A percentile compares a stretch with the other conserved stretches of the same genome.
phyloP scores from a whole-genome alignment of 2,888 invertebrate genomes.

The Agrochola macilenta region DNA sequence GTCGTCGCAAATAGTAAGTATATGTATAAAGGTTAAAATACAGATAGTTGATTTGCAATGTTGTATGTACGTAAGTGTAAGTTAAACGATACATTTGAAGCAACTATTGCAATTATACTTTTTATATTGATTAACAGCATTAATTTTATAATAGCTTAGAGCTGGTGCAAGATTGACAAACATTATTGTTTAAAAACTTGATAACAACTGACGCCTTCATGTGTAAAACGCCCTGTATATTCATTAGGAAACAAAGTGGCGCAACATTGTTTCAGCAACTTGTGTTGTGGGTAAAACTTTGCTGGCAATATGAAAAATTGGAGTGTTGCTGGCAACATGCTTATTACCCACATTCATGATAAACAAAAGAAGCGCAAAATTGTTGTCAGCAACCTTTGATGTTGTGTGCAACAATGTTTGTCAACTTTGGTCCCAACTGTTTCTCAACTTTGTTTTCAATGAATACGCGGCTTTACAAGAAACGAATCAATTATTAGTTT shows the following conservation, averaged over 20 bases:
- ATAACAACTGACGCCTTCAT: conserved; percentile 18
- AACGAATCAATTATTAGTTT: conserved; percentile 8
- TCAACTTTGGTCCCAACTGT: not conserved
- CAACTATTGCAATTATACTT: conserved; percentile 65
- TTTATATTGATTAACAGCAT: conserved; percentile 63
- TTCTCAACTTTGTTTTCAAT: conserved; percentile 4
- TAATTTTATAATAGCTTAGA: conserved; percentile 57
- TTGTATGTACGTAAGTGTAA: conserved; percentile 60
- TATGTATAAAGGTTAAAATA: conserved; percentile 59
- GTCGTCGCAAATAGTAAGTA: conserved; percentile 60
- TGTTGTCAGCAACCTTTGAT: conserved; percentile 1
- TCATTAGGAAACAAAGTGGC: not conserved
- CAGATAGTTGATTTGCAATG: conserved; percentile 60
- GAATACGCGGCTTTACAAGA: not conserved
- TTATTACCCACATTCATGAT: not conserved
- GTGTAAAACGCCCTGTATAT: not conserved
- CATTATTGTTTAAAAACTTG: conserved; percentile 2
- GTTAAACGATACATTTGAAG: conserved; percentile 62
- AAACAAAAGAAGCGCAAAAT: not conserved
- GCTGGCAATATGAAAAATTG: no score
- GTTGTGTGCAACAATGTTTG: not conserved
- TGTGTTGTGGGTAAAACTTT: no score
- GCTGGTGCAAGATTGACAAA: conserved; percentile 44
- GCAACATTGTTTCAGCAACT: no score
- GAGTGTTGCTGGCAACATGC: no score